phyloP scores from a whole-genome alignment of 2,888 invertebrate species.

The Caenorhabditis afra region DNA sequence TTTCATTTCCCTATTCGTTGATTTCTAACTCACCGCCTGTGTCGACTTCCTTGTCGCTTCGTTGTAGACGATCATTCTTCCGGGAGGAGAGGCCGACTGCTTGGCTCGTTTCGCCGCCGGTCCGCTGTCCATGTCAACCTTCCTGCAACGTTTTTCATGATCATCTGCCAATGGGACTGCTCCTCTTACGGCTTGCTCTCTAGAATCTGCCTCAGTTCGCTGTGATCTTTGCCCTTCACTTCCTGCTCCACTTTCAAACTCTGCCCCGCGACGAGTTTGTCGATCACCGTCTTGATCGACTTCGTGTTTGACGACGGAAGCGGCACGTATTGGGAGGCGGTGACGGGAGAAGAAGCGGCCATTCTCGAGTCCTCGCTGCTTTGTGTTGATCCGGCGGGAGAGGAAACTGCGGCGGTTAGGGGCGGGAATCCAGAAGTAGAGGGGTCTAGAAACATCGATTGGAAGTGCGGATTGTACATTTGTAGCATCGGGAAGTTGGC shows the following conservation, averaged over 20 bases:
- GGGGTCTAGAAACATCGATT: slow-evolving; percentile 82
- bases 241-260: slow-evolving; percentile 32
- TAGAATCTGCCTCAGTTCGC: slow-evolving; percentile 25
- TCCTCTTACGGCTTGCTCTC: neutral
- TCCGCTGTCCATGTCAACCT: slow-evolving; percentile 10
- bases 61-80: slow-evolving; percentile 44
- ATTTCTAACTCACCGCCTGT: slow-evolving; percentile 14
- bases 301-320: slow-evolving; percentile 26
- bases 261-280: slow-evolving; percentile 34
- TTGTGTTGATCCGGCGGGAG: slow-evolving; percentile 49
- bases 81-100: slow-evolving; percentile 13
- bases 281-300: slow-evolving; percentile 38
- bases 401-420: slow-evolving; percentile 15
- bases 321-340: neutral
- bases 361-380: slow-evolving; percentile 48
- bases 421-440: slow-evolving; percentile 15
- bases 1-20: neutral
- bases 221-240: neutral
- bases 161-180: too few species aligned
- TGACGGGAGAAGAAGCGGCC: slow-evolving; percentile 39
- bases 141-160: slow-evolving; percentile 7
- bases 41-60: slow-evolving; percentile 19
- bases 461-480: neutral
- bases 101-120: slow-evolving; percentile 26
- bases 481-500: neutral